These are phyloP conservation scores for Cepaea nemoralis DNA, from an alignment of 1,140 invertebrate species.

Conservation along the genomic window DNA sequence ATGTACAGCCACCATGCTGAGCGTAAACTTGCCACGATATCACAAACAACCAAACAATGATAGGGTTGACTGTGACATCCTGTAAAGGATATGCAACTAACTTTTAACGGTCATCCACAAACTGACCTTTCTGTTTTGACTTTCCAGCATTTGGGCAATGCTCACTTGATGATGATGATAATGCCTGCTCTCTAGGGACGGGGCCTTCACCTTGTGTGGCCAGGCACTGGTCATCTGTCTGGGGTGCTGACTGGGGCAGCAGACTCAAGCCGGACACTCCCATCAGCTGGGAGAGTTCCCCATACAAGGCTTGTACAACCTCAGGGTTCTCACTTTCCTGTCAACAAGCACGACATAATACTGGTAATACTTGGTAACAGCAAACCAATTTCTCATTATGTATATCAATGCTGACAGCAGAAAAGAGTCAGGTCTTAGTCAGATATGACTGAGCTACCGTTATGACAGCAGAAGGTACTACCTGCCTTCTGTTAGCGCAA, in stretches of 20 bases:
- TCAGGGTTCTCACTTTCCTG: slow-evolving; percentile 2
- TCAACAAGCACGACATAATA: too few relatives aligned
- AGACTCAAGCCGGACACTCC: background rate
- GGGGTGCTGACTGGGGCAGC: background rate
- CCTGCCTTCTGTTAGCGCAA: too few relatives aligned
- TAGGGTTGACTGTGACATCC: too few relatives aligned
- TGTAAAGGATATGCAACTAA: too few relatives aligned
- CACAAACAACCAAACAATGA: too few relatives aligned
- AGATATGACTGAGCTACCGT: too few relatives aligned
- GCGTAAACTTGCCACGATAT: too few relatives aligned
- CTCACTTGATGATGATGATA: background rate
- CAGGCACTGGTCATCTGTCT: background rate
- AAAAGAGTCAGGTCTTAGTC: background rate
- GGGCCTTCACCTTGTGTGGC: background rate
- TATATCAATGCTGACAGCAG: background rate
- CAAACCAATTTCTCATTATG: background rate
- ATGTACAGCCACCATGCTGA: too few relatives aligned
- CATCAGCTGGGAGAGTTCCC: slow-evolving; percentile 18
- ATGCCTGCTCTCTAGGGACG: background rate
- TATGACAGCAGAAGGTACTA: background rate
- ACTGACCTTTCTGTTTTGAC: background rate
- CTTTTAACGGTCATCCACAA: too few relatives aligned
- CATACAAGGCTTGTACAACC: background rate
- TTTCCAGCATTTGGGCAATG: background rate
- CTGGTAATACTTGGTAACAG: too few relatives aligned